phyloP scores from a whole-genome alignment of 1,140 invertebrate species.

The Calosoma granatense region DNA sequence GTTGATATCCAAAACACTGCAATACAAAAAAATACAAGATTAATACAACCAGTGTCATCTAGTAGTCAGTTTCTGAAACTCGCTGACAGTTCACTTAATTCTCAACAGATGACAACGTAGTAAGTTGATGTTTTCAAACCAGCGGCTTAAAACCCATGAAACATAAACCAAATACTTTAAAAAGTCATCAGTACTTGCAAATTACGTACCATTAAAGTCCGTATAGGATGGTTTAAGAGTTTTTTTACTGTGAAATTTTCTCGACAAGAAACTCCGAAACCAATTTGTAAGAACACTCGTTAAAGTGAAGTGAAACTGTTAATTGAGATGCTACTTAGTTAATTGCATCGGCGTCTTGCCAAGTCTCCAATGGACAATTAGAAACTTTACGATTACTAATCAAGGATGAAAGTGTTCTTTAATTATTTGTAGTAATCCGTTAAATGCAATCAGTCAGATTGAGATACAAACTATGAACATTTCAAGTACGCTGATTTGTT shows the following conservation, averaged over 20 bases:
- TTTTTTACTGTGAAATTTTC: not conserved
- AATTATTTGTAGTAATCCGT: too few species aligned
- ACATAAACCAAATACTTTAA: not conserved
- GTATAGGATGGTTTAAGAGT: not conserved
- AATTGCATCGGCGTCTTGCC: not conserved
- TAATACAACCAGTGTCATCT: constrained; percentile 13
- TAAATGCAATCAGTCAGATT: not conserved
- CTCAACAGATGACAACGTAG: too few species aligned
- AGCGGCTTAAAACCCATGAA: too few species aligned
- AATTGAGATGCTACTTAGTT: constrained; percentile 10
- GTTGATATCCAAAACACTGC: constrained; percentile 65
- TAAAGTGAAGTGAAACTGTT: constrained; percentile 7
- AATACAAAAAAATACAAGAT: too few species aligned
- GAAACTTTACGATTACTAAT: not conserved
- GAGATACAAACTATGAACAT: not conserved
- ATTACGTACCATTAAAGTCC: not conserved
- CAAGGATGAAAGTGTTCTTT: not conserved
- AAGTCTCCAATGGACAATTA: not conserved
- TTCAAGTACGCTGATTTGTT: too few species aligned
- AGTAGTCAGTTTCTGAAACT: too few species aligned
- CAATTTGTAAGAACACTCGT: constrained; percentile 8
- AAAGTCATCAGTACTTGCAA: not conserved
- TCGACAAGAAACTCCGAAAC: not conserved
- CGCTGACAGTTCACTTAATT: too few species aligned
- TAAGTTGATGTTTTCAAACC: too few species aligned